A percentile compares a stretch with the other conserved stretches of the same genome.
These are phyloP conservation scores for Saccostrea glomerata DNA, from an alignment of 1,140 invertebrate genomes.

Conservation along the genomic window DNA sequence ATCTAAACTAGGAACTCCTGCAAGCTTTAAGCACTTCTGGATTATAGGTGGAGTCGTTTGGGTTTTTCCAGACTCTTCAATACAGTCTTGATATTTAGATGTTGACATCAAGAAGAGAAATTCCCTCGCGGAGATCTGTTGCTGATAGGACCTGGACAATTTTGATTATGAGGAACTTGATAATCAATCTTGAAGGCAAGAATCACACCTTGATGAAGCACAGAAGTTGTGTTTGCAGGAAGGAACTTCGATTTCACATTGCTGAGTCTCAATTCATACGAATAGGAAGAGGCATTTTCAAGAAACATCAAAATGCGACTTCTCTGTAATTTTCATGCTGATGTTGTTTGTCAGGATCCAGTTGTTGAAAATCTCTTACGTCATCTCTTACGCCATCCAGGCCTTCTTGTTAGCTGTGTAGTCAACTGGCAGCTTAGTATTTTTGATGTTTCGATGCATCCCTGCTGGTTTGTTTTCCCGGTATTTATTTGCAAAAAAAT, in stretches of 20 bases:
- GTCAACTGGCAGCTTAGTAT: too few relatives aligned
- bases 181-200: neutral
- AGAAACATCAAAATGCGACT: slow-evolving; percentile 49
- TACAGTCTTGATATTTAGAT: neutral
- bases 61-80: neutral
- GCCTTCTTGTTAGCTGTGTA: too few relatives aligned
- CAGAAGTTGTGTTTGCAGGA: neutral
- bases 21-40: neutral
- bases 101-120: neutral
- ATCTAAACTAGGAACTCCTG: neutral
- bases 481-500: too few relatives aligned
- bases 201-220: neutral
- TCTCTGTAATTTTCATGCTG: neutral
- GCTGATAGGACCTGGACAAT: neutral
- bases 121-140: neutral
- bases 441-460: too few relatives aligned
- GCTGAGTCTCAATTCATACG: neutral
- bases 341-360: too few relatives aligned
- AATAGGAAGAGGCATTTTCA: neutral
- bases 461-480: too few relatives aligned
- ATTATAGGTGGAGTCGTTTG: neutral
- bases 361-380: too few relatives aligned
- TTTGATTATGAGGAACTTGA: neutral
- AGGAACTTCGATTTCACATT: neutral
- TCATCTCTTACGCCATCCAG: too few relatives aligned